Percentiles rank a stretch among this genome's conserved stretches.
These are phyloP conservation scores for Furnarius figulus DNA, from an alignment of 2,113 vertebrate species.

Conservation along the genomic window DNA sequence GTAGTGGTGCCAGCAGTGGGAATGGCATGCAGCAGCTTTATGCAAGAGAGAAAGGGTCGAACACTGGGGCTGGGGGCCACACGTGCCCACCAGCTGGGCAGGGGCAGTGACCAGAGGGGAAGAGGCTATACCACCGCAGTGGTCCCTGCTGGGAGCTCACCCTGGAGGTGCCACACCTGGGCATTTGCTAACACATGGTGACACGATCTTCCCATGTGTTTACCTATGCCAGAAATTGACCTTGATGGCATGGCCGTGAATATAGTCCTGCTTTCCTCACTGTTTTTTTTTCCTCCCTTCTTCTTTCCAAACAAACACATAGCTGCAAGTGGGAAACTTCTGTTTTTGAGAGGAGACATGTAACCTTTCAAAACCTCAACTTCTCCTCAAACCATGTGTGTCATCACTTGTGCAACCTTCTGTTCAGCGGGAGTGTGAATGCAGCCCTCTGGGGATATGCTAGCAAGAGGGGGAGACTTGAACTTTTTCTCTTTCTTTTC, in stretches of 20 bases:
- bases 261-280: not conserved
- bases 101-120: not conserved
- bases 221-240: not conserved
- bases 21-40: not conserved
- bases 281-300: not conserved
- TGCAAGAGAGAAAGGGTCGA: not conserved
- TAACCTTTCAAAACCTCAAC: constrained; percentile 30
- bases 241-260: accelerated
- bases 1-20: not conserved
- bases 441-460: constrained; percentile 16
- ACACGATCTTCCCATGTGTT: accelerated
- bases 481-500: constrained; percentile 1
- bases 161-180: not conserved
- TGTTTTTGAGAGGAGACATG: not conserved
- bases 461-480: not conserved
- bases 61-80: accelerated
- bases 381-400: not conserved
- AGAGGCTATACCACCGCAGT: accelerated
- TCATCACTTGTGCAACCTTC: constrained; percentile 30
- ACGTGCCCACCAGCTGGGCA: accelerated
- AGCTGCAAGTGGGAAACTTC: not conserved
- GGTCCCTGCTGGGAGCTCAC: not conserved
- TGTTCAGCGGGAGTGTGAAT: constrained; percentile 33
- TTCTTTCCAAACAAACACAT: constrained; percentile 9
- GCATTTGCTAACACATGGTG: accelerated